Base-by-base conservation (phyloP, 2,888 invertebrate species). In the Horisme vitalbata region DNA sequence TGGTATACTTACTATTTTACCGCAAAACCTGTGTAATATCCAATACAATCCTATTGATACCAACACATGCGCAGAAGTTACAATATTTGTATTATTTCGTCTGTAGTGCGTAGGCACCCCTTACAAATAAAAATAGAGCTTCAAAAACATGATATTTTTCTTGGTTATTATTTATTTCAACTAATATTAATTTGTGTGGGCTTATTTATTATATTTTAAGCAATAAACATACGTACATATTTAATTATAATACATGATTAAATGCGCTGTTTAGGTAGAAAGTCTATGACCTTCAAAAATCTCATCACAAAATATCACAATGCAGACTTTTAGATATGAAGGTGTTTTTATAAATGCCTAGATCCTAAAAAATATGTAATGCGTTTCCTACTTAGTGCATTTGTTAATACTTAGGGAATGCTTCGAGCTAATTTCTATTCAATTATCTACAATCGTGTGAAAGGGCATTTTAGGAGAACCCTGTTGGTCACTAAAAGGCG, bases 41-140 rank as follows among this genome's bases (percentile, higher is more conserved):
- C 57, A 55, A 65, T 67, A 67, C 63, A 65, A 61, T 62, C 65
- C 63, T 59, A 67, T 69, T 68, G 63, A 64, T 61, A 54, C 49
- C 34, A 45, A 49, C 49, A 57, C 68, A 63, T 63, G 63, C 64
- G 68, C 61, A 57, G 48, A 49, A 53, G 4, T 2, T 35, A 43
- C 41, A 23, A n/a, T 23, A 2, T 23, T 4, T 27, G 27, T 11
- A 3, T 27, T 27, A 8, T 27, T 23, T 23, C n/a, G n/a, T 23
- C 38, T 41, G 33, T 21, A 7, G 23, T 43, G 33, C 32, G 38
- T 35, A 31, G 30, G 37, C 28, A 1, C 33, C 41, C 38, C 21
- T 41, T 12, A 8, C 7, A 14, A 13, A 23, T 50, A 18, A 35
- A 41, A 50, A 52, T 41, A 47, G 41, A 18, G 12, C 41, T 27